Conservation (phyloP, 2,113 vertebrate species). For the Microcebus murinus region DNA sequence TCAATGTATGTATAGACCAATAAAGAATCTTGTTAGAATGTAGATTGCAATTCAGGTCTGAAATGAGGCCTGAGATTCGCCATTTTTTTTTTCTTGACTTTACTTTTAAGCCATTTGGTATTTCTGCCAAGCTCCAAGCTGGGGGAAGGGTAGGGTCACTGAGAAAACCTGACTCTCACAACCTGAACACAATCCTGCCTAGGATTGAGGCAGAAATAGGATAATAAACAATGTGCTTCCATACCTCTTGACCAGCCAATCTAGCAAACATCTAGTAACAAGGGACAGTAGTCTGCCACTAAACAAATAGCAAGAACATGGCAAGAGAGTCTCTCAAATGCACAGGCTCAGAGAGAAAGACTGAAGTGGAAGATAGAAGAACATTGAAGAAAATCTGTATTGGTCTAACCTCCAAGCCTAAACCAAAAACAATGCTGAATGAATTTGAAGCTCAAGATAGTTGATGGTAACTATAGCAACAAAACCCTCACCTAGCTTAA, state of each 20-base stretch:
- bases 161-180: background rate
- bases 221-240: background rate
- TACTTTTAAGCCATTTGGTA: background rate
- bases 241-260: background rate
- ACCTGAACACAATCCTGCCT: background rate
- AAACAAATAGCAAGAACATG: background rate
- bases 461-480: background rate
- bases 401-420: background rate
- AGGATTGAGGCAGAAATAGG: background rate
- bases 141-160: background rate
- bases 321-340: background rate
- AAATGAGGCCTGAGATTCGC: background rate
- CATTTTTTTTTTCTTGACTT: too few species aligned
- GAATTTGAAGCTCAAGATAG: background rate
- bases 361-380: background rate
- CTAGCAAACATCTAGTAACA: background rate
- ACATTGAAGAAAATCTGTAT: background rate
- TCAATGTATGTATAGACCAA: background rate
- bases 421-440: background rate
- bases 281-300: background rate
- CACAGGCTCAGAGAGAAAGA: background rate
- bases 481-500: background rate
- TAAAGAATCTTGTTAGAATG: background rate
- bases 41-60: background rate
- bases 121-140: background rate